Evolutionary conservation across 2,113 vertebrate genomes (phyloP).

Genomic region (Epinephelus cyanopodus): DNA sequence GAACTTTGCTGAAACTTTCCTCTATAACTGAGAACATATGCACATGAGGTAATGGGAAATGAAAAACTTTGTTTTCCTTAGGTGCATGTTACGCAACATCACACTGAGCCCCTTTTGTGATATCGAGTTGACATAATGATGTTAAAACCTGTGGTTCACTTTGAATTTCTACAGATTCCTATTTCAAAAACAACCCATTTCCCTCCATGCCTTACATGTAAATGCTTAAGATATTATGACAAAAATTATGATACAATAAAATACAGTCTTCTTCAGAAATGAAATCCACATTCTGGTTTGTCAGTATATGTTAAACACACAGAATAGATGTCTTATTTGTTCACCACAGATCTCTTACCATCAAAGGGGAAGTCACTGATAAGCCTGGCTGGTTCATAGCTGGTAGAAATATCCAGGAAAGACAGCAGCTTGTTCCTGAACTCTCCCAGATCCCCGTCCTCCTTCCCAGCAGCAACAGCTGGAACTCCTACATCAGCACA

Average conservation of each 20-base stretch:
- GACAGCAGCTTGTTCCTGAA: constrained; percentile 91
- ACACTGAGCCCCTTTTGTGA: background rate
- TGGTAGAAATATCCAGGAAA: constrained; percentile 92
- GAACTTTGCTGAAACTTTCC: background rate
- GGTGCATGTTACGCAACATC: background rate
- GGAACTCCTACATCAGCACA: constrained; percentile 67
- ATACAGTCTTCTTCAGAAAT: background rate
- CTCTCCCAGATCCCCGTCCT: constrained; percentile 92
- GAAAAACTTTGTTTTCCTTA: background rate
- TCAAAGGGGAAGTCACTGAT: constrained; percentile 99
- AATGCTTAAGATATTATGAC: background rate
- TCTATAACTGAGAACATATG: constrained; percentile 13
- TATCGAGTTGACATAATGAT: background rate
- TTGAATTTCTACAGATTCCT: background rate
- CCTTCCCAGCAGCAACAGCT: constrained; percentile 90
- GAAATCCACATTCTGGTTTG: background rate
- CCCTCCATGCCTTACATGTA: background rate
- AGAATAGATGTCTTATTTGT: background rate
- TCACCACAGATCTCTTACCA: constrained; percentile 81
- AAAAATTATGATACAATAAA: background rate
- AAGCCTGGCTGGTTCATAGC: constrained; percentile 92
- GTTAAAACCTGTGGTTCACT: background rate
- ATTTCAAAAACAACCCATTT: background rate
- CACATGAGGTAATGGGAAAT: background rate
- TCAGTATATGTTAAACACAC: background rate